Base-by-base conservation (phyloP, 1,140 invertebrate genomes). In the Piezodorus guildinii region DNA sequence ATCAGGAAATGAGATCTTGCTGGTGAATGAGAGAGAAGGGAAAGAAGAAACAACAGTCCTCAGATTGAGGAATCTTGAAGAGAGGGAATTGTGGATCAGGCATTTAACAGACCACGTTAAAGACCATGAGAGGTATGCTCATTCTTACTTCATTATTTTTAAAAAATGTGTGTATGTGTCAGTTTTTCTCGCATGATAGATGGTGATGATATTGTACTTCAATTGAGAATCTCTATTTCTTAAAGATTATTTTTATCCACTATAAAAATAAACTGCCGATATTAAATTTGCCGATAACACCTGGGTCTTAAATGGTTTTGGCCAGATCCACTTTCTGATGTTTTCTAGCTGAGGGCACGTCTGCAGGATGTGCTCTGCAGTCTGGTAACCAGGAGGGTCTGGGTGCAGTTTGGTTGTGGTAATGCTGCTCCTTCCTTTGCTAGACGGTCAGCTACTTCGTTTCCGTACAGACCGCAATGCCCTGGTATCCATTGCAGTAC, bases 51-150 rank as follows among this genome's bases (percentile, higher is more conserved):
- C 71, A 51, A 66, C 69, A 34, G 68, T 70, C 64, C 68, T 79
- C 54, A 71, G 69, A 70, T 69, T 76, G 17, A 72, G 73, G 43
- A 74, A 73, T 17, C 70, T 66, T 15, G 77, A 78, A 39, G 77
- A 78, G 52, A 72, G 73, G 56, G 72, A 77, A 49, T 74, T 75
- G 62, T 82, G 80, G 80, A 63, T 78, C 14, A 73, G 72, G 64
- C 65, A 75, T 46, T 69, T 83, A 16, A 68, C 72, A 16, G 72
- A 73, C 46, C 77, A 80, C 59, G 70, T 75, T 0, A 74, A 77
- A 46, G 81, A 83, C 68, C 77, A 81, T 64, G 59, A 71, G 34
- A 72, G 71, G 68, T 73, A 58, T 63, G 30, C 44, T 51, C 6
- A n/a, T 64, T 4, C 61, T 51, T 67, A 23, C 64, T 66, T 72